Base-by-base conservation (phyloP, 2,797 vertebrate genomes). In the Nannoperca australis region DNA sequence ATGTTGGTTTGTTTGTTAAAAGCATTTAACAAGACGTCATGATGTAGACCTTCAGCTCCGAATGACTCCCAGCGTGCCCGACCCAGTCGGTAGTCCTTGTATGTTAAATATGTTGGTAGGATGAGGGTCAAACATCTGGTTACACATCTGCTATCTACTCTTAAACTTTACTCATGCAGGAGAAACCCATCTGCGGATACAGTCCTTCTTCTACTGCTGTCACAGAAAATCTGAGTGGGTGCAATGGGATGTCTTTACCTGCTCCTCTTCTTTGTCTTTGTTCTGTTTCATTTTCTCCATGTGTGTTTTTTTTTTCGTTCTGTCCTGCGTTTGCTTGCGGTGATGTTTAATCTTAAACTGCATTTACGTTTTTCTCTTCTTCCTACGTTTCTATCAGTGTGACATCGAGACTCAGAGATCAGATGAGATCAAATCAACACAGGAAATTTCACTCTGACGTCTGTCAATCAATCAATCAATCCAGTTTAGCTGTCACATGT, bases 401-500 rank as follows among this genome's bases (percentile, higher is more conserved):
- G 44, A 77, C 66, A 50, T 71, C 44, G 18, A 15, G 51, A 36
- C 4, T 27, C 4, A 0, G 20, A 68, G 58, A 15, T 15, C 12
- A 15, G 13, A 81, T 45, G 11, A 80, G 17, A 60, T 81, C 14
- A 27, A 32, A 58, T 55, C 70, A 59, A 58, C 18, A 4, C 30
- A 36, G 63, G 55, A 77, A 65, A 47, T 69, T 55, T 66, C 0
- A 0, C 66, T 66, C 24, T 27, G 24, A 27, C 24, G 24, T 27
- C 24, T 2, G 24, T 27, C 24, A 27, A 27, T 34, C 36, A 38
- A 11, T 18, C 17, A 45, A 18, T 45, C 44, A 45, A n/a, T n/a
- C n/a, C n/a, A 45, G 44, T 45, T 45, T 45, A 45, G 7, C 18
- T 3, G 15, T 45, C 17, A 8, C 17, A 45, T 45, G 17, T 18